Evolutionary conservation across 1,140 invertebrate species (phyloP), one percentile per base, ranked within the genome.

Genomic region (Callitettix versicolor): DNA sequence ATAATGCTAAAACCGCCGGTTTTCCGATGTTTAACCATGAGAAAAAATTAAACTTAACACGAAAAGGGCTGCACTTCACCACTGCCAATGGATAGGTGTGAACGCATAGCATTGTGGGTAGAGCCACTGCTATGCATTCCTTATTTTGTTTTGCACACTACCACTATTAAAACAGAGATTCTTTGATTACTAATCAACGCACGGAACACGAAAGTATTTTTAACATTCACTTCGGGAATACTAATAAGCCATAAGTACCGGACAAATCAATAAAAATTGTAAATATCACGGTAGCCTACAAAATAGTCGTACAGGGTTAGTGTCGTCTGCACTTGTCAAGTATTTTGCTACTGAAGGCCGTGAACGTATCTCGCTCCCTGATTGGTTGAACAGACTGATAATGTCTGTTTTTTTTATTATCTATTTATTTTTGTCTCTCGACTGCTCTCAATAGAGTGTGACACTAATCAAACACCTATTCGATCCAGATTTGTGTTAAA

Each of bases 51-150:
- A 20, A 53, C 20, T 36, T 38, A 18, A 36, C 50, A 53, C 36
- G 40, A 53, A 53, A 41, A 53, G 40, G 50, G 40, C 50, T 53
- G 36, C 50, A 53, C 50, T 53, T 41, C 40, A 53, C 36, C 50
- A 53, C 50, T 53, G 40, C 22, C 40, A 53, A 15, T 51, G 34
- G n/a, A 53, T 53, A 53, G 50, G 50, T 53, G 50, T 53, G 50
- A 42, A 42, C 50, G 50, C 36, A 53, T 24, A 53, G 50, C 36
- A 53, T 53, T 53, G 40, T 53, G 50, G 50, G 50, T 53, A 53
- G 36, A 53, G 50, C 40, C 50, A 53, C 50, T 53, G 50, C 50
- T 53, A 53, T 53, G 40, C 50, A 41, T 53, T 53, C 50, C 22
- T 12, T 42, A 53, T 24, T 53, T 53, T 42, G 50, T 41, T 53